These are phyloP conservation scores for Lophotis ruficrista DNA, from an alignment of 2,113 vertebrate species.

Conservation along the genomic window DNA sequence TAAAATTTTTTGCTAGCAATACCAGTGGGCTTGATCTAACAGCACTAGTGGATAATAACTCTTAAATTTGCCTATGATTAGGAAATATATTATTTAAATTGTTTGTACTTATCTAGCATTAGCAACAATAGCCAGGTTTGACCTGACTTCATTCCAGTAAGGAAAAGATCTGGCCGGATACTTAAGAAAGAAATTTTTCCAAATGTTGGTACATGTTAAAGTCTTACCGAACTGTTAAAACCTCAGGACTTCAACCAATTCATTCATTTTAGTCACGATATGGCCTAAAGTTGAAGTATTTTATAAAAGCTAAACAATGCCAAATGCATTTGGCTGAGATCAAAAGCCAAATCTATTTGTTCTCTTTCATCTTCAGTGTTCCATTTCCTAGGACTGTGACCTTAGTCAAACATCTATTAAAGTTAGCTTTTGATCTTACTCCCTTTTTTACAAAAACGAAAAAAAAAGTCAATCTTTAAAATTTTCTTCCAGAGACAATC, in stretches of 20 bases:
- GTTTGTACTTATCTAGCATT: background rate
- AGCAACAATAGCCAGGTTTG: background rate
- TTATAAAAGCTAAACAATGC: slow-evolving; percentile 82
- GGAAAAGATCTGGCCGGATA: background rate
- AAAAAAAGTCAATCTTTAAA: slow-evolving; percentile 72
- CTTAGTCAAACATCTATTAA: slow-evolving; percentile 88
- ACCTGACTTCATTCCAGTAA: background rate
- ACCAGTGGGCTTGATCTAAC: background rate
- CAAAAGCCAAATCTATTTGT: slow-evolving; percentile 77
- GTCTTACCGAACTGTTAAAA: slow-evolving; percentile 62
- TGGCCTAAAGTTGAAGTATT: slow-evolving; percentile 74
- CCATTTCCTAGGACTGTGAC: slow-evolving; percentile 83
- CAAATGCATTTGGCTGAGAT: slow-evolving; percentile 82
- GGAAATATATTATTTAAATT: background rate
- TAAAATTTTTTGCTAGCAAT: background rate
- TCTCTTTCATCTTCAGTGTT: slow-evolving; percentile 83
- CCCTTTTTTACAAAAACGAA: slow-evolving; percentile 22
- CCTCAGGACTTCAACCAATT: slow-evolving; percentile 54
- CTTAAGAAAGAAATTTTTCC: background rate
- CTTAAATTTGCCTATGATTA: background rate
- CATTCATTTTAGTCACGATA: slow-evolving; percentile 65
- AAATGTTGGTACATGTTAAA: slow-evolving; percentile 28
- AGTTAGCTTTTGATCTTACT: slow-evolving; percentile 78
- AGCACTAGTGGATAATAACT: background rate
- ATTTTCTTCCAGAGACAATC: slow-evolving; percentile 78